These are phyloP conservation scores for Leptopilina clavipes DNA, from an alignment of 1,140 invertebrate genomes.

Conservation along the genomic window DNA sequence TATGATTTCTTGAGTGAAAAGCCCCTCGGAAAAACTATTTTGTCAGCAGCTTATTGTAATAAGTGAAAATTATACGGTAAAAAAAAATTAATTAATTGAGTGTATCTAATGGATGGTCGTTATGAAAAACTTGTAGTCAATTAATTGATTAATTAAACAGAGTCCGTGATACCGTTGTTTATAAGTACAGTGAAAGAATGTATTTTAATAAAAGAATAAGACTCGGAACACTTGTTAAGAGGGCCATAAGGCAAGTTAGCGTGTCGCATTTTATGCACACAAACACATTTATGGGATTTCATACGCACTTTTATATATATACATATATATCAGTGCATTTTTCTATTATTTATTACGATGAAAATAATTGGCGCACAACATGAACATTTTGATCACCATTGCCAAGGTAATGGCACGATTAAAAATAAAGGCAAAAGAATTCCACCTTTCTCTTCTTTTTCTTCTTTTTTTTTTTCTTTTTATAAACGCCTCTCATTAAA, in stretches of 20 bases:
- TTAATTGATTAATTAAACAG: conserved; percentile 24
- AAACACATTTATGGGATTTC: neutral
- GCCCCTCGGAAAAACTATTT: no score
- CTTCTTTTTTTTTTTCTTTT: neutral
- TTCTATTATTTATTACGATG: conserved; percentile 25
- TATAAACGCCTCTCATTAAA: neutral
- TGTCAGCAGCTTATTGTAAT: neutral
- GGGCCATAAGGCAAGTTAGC: conserved; percentile 1
- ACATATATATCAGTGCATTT: neutral
- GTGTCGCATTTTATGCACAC: conserved; percentile 14
- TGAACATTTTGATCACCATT: conserved; percentile 15
- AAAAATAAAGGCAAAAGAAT: conserved; percentile 4
- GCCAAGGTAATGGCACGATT: conserved; percentile 23
- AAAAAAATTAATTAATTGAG: neutral
- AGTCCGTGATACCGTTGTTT: neutral
- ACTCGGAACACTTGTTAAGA: conserved; percentile 31
- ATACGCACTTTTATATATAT: neutral
- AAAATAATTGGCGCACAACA: conserved; percentile 10
- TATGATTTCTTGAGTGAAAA: no score
- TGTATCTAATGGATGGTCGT: neutral
- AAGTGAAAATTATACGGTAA: neutral
- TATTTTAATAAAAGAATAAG: conserved; percentile 27
- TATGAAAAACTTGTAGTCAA: conserved; percentile 19
- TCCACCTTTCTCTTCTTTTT: conserved; percentile 23
- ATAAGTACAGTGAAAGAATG: conserved; percentile 2